Evolutionary conservation across 1,140 invertebrate genomes (phyloP), one percentile per base, ranked within the genome.

Genomic region (Tetramorium parvispinum): DNA sequence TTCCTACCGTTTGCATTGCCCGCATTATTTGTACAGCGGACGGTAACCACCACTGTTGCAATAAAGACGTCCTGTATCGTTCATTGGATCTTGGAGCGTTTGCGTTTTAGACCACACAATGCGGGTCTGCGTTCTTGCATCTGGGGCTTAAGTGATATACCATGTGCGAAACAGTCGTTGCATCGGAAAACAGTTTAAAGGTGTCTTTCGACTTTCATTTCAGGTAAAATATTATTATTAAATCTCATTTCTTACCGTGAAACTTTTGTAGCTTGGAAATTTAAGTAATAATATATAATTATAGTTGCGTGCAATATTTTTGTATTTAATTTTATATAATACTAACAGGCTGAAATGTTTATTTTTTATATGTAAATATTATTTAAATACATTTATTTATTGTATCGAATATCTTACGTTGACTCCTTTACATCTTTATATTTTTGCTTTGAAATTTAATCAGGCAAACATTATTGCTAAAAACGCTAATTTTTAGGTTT

Each of bases 1-100:
- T 73, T 88, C 55, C 88, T 87, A 76, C 86, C 53, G 71, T 76
- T 90, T 78, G 86, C 88, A 90, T 90, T 66, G 88, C 73, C 87
- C 82, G 46, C 86, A 85, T 90, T 90, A 90, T 90, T 90, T 85
- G 49, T 89, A 85, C 73, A 65, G 49, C 59, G 65, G 55, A 65
- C 57, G 21, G 57, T 66, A 75, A 89, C 88, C 87, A 68, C 87
- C 40, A 32, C 32, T 46, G 73, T 77, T 68, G 49, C 59, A 85
- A 73, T 85, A 79, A 85, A 79, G 73, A 85, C 82, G 63, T 85
- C 71, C 82, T 46, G 75, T 85, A 85, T 85, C 82, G 82, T 85
- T 85, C 61, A 79, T 85, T 65, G 82, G 82, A 85, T 85, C 82
- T 85, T 85, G 32, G 73, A 85, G 51, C 57, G 57, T 78, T 85